These are phyloP conservation scores for Phytoseiulus persimilis DNA, from an alignment of 2,888 invertebrate species.

Conservation along the genomic window DNA sequence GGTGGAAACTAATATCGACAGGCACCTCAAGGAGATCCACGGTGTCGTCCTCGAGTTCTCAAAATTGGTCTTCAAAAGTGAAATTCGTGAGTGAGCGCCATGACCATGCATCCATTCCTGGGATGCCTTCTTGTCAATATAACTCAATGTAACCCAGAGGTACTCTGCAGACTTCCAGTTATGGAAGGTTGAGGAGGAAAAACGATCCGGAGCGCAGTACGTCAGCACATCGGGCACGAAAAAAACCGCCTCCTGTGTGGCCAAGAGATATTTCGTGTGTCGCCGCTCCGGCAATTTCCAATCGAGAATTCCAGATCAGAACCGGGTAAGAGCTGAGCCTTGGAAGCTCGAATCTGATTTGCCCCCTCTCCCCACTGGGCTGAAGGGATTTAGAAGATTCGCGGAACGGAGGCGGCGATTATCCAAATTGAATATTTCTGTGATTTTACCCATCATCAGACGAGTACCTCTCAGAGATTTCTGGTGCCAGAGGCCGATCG, in stretches of 20 bases:
- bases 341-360: too few relatives aligned
- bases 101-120: too few relatives aligned
- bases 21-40: background rate
- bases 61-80: constrained; percentile 23
- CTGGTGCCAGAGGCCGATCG: too few relatives aligned
- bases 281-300: constrained; percentile 21
- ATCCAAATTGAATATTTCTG: too few relatives aligned
- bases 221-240: constrained; percentile 20
- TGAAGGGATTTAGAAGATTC: too few relatives aligned
- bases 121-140: background rate
- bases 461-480: too few relatives aligned
- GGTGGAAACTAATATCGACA: background rate
- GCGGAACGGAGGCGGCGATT: too few relatives aligned
- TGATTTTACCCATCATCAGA: too few relatives aligned
- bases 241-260: constrained; percentile 13
- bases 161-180: constrained; percentile 11
- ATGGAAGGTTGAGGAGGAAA: constrained; percentile 28
- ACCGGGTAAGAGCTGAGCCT: background rate
- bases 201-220: constrained; percentile 14
- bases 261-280: constrained; percentile 25
- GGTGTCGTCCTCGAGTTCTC: background rate
- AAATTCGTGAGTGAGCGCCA: background rate
- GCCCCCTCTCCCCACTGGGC: too few relatives aligned
- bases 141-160: background rate
- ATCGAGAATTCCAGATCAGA: background rate